These are phyloP conservation scores for Choristoneura rosaceana DNA, from an alignment of 2,888 invertebrate genomes.

Conservation along the genomic window DNA sequence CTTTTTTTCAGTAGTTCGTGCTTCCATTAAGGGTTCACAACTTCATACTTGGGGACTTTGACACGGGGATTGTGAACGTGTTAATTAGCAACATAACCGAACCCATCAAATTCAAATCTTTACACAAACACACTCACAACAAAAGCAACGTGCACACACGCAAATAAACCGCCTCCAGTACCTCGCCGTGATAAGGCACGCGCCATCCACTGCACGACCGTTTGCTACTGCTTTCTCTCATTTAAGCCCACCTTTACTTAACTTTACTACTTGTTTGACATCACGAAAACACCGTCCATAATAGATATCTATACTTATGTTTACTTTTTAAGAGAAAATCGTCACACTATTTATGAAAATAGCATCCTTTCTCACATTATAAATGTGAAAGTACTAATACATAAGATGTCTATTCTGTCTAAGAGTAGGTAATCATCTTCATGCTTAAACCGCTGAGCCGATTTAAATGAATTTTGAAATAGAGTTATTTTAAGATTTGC, in stretches of 20 bases:
- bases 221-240: conserved; percentile 30
- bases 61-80: no score
- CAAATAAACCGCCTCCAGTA: conserved; percentile 10
- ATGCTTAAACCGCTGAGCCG: no score
- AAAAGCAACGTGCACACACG: conserved; percentile 9
- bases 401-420: no score
- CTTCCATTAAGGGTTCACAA: no score
- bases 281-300: conserved; percentile 21
- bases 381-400: no score
- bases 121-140: conserved; percentile 1
- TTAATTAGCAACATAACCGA: background rate
- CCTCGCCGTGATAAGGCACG: conserved; percentile 35
- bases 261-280: conserved; percentile 24
- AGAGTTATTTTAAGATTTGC: no score
- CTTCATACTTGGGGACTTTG: no score
- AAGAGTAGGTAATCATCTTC: no score
- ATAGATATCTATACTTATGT: background rate
- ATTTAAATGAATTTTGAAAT: no score
- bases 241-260: conserved; percentile 26
- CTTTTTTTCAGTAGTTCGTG: no score
- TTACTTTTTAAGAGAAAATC: background rate
- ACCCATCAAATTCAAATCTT: conserved; percentile 1
- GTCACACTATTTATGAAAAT: no score
- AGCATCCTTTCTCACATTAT: no score
- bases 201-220: conserved; percentile 15